phyloP scores from a whole-genome alignment of 1,140 invertebrate genomes.

The Trichomalopsis sarcophagae region DNA sequence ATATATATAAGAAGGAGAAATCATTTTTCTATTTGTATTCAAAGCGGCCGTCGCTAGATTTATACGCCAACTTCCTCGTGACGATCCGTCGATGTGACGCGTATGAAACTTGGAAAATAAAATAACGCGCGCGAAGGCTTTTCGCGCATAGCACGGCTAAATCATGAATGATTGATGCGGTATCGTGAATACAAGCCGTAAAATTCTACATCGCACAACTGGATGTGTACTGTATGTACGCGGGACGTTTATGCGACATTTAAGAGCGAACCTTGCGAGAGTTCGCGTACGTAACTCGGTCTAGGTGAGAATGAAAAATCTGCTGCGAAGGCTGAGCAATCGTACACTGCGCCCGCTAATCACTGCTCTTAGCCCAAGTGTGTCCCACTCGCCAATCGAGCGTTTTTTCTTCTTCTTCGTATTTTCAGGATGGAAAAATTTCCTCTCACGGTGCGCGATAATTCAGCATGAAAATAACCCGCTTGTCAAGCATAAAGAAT shows the following conservation, averaged over 20 bases:
- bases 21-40: neutral
- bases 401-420: neutral
- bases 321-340: neutral
- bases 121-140: neutral
- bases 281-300: neutral
- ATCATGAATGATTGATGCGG: neutral
- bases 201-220: neutral
- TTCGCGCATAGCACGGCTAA: neutral
- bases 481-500: too few relatives aligned
- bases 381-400: neutral
- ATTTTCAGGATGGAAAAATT: too few relatives aligned
- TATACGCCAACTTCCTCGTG: neutral
- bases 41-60: neutral
- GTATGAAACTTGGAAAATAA: neutral
- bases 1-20: neutral
- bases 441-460: too few relatives aligned
- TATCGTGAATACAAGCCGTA: neutral
- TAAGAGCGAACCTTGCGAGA: conserved; percentile 1
- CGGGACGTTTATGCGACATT: neutral
- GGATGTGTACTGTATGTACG: too few relatives aligned
- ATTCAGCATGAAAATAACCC: too few relatives aligned
- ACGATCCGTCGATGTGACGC: neutral
- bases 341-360: neutral
- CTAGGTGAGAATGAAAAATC: conserved; percentile 4
- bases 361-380: neutral